Evolutionary conservation across 2,888 invertebrate species (phyloP).

Genomic region (Ormyrus pomaceus): DNA sequence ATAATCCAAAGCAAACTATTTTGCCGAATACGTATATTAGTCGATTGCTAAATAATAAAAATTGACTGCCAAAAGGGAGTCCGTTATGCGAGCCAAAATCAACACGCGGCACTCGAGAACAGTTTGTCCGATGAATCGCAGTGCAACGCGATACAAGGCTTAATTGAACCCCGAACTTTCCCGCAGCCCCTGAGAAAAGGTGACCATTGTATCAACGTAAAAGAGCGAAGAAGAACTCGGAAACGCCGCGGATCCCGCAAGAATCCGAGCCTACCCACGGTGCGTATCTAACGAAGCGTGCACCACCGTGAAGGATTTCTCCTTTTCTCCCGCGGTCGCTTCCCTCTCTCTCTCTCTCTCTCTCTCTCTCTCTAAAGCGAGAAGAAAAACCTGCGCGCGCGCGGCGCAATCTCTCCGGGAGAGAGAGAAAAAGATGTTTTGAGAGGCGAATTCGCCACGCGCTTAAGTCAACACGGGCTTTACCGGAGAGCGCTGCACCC

Average conservation of each 20-base stretch:
- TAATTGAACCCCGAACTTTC: not conserved
- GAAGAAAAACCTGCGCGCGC: not conserved
- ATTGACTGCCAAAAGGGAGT: not conserved
- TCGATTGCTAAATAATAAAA: too few relatives aligned
- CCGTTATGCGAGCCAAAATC: not conserved
- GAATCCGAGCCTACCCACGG: not conserved
- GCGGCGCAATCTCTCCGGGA: not conserved
- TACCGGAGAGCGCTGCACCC: constrained; percentile 55
- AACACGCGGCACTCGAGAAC: not conserved
- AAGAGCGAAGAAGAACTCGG: not conserved
- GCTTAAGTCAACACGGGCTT: constrained; percentile 72
- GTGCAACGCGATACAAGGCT: not conserved
- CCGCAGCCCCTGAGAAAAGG: not conserved
- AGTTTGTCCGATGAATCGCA: not conserved
- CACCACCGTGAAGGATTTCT: constrained; percentile 32
- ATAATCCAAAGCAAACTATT: too few relatives aligned
- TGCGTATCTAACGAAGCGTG: constrained; percentile 38
- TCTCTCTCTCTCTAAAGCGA: not conserved
- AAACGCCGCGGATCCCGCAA: not conserved
- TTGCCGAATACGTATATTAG: too few relatives aligned
- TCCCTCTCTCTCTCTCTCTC: not conserved
- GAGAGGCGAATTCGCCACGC: constrained; percentile 73
- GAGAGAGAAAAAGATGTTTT: constrained; percentile 62
- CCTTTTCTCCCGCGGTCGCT: not conserved
- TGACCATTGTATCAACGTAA: not conserved